phyloP scores from a whole-genome alignment of 2,888 invertebrate species.

The Hypomecis punctinalis region DNA sequence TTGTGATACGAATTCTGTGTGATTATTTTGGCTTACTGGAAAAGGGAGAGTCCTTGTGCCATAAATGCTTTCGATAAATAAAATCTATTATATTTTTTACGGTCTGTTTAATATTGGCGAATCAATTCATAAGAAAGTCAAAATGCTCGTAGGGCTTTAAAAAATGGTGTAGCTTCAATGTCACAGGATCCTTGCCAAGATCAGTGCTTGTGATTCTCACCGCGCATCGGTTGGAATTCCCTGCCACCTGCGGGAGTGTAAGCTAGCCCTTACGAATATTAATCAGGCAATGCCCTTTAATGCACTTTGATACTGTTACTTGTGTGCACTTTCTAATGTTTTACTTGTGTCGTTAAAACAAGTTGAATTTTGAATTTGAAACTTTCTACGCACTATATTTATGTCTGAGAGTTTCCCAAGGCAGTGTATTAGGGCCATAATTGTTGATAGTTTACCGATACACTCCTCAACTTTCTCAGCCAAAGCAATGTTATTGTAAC shows the following conservation, averaged over 20 bases:
- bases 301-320: slow-evolving; percentile 15
- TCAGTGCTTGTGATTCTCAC: slow-evolving; percentile 34
- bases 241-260: slow-evolving; percentile 37
- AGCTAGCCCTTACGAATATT: slow-evolving; percentile 33
- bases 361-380: neutral
- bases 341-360: neutral
- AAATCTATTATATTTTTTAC: too few species aligned
- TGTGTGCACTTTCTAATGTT: neutral
- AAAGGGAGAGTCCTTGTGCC: neutral
- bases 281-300: slow-evolving; percentile 29
- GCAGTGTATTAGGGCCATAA: slow-evolving; percentile 4
- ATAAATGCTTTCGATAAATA: neutral
- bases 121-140: neutral
- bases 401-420: slow-evolving; percentile 4
- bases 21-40: neutral
- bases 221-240: slow-evolving; percentile 32
- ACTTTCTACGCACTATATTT: neutral
- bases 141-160: neutral
- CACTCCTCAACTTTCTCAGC: slow-evolving; percentile 9
- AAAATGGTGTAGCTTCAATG: neutral
- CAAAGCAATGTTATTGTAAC: slow-evolving; percentile 19
- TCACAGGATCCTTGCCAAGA: slow-evolving; percentile 35
- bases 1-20: neutral
- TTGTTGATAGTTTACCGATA: slow-evolving; percentile 5
- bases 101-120: neutral